These are phyloP conservation scores for Mesorhabditis spiculigera DNA, from an alignment of 2,888 invertebrate genomes.

Conservation along the genomic window DNA sequence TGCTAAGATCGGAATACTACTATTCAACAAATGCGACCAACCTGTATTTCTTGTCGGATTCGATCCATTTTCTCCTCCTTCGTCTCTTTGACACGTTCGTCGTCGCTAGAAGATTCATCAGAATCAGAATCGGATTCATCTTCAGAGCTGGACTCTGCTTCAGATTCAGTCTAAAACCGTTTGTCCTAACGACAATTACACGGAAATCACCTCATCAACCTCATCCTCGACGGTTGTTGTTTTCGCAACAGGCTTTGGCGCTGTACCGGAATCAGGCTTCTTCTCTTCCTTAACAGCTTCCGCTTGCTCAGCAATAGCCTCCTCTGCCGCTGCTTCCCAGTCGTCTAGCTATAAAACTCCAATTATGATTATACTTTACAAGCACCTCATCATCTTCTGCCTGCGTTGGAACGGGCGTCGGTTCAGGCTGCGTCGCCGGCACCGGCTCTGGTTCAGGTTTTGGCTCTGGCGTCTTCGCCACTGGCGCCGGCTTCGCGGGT, in stretches of 20 bases:
- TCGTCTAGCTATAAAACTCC: conserved; percentile 34
- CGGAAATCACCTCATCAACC: not conserved
- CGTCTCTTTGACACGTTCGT: conserved; percentile 63
- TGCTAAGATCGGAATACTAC: conserved; percentile 61
- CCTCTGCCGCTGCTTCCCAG: conserved; percentile 61
- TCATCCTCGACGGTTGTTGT: not conserved
- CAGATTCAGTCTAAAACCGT: conserved; percentile 24
- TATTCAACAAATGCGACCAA: not conserved
- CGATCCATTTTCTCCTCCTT: conserved; percentile 75
- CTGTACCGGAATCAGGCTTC: not conserved
- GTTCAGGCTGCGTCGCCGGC: no score
- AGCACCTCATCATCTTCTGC: not conserved
- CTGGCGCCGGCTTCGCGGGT: not conserved
- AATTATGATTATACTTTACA: not conserved
- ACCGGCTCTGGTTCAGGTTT: no score
- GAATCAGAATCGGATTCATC: conserved; percentile 60
- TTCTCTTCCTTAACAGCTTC: conserved; percentile 52
- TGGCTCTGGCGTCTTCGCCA: not conserved
- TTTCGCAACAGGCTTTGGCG: not conserved
- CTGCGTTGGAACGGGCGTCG: not conserved
- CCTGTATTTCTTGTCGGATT: conserved; percentile 63
- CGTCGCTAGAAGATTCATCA: conserved; percentile 63
- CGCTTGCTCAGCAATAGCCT: conserved; percentile 60
- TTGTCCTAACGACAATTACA: conserved; percentile 13
- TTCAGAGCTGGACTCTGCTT: conserved; percentile 54